These are phyloP conservation scores for Temnothorax nylanderi DNA, from an alignment of 1,140 invertebrate genomes.

Conservation along the genomic window DNA sequence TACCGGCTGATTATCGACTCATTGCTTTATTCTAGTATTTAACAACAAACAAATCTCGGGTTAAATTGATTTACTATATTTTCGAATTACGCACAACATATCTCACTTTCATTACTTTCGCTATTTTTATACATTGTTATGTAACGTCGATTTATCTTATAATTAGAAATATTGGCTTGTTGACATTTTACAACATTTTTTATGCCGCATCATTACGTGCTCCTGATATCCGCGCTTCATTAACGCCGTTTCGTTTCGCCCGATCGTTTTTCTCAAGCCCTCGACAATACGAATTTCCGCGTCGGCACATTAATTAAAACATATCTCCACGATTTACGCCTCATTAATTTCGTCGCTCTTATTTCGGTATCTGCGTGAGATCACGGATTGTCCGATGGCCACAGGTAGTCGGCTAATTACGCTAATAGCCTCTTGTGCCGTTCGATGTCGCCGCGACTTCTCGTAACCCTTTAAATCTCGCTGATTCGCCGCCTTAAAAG, in stretches of 20 bases:
- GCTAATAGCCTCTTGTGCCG: conserved; percentile 54
- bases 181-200: conserved; percentile 12
- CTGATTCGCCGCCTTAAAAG: conserved; percentile 68
- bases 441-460: not conserved
- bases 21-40: conserved; percentile 23
- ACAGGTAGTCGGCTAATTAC: conserved; percentile 58
- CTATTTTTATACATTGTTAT: not conserved
- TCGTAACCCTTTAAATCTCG: conserved; percentile 63
- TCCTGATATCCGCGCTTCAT: conserved; percentile 4
- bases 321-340: conserved; percentile 38
- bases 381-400: not conserved
- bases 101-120: not conserved
- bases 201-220: not conserved
- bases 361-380: conserved; percentile 37
- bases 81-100: not conserved
- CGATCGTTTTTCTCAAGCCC: not conserved
- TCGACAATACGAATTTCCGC: conserved; percentile 7
- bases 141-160: not conserved
- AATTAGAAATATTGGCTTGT: not conserved
- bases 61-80: not conserved
- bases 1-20: conserved; percentile 18
- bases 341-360: conserved; percentile 35
- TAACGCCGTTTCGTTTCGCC: not conserved
- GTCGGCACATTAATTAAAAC: conserved; percentile 49
- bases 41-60: not conserved